Conservation (phyloP, 1,140 invertebrate species). For the Tenebrio molitor region DNA sequence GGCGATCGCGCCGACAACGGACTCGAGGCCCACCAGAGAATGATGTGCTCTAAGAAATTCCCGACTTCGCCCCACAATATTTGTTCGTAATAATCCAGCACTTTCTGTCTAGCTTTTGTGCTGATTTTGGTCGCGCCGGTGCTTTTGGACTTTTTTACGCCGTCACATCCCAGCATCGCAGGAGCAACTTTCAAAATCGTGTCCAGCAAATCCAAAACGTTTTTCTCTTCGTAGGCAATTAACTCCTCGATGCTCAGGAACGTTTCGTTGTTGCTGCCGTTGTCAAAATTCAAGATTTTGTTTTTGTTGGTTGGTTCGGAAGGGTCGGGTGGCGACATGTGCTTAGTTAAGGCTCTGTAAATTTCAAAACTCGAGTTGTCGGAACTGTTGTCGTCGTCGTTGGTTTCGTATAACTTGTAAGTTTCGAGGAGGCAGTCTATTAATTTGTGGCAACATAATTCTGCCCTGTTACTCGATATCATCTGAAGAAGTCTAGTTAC, state of each 20-base stretch:
- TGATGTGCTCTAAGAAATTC: conserved; percentile 79
- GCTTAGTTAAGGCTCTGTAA: conserved; percentile 66
- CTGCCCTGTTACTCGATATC: conserved; percentile 67
- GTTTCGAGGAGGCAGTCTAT: conserved; percentile 68
- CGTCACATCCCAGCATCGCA: conserved; percentile 65
- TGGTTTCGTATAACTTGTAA: conserved; percentile 62
- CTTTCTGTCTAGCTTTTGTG: conserved; percentile 67
- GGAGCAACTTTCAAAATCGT: conserved; percentile 65
- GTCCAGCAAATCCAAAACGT: conserved; percentile 65
- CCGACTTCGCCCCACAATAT: conserved; percentile 81
- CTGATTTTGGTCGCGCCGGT: conserved; percentile 64
- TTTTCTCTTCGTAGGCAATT: conserved; percentile 67
- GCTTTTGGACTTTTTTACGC: conserved; percentile 60
- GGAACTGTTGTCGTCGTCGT: conserved; percentile 66
- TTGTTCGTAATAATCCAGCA: conserved; percentile 72
- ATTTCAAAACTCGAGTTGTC: conserved; percentile 72
- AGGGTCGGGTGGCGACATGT: conserved; percentile 58
- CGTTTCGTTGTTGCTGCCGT: conserved; percentile 54
- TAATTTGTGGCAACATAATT: conserved; percentile 69
- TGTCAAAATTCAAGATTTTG: conserved; percentile 60
- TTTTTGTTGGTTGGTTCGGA: conserved; percentile 55
- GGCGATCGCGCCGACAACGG: conserved; percentile 76
- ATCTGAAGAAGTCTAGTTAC: conserved; percentile 70
- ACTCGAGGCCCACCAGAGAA: conserved; percentile 83
- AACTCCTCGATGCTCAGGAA: conserved; percentile 67